Conservation (phyloP, 2,113 vertebrate species). For the Ursus arctos region DNA sequence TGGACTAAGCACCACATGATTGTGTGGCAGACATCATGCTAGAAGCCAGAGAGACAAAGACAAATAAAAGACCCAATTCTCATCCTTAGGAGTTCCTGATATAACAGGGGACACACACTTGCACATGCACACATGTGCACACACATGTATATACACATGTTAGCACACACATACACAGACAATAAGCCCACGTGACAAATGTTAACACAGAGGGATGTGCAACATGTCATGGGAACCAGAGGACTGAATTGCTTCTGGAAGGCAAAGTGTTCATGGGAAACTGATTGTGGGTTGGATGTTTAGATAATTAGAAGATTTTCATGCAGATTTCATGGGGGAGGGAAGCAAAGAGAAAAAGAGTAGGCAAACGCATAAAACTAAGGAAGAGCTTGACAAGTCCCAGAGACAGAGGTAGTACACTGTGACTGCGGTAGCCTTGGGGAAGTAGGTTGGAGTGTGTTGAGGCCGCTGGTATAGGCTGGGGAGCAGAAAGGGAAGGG, state of each 20-base stretch:
- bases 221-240: background rate
- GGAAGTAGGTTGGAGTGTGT: background rate
- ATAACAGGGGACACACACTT: background rate
- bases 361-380: background rate
- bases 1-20: background rate
- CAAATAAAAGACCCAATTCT: background rate
- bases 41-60: background rate
- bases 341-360: background rate
- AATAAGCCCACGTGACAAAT: background rate
- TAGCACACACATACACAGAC: background rate
- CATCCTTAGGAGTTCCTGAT: background rate
- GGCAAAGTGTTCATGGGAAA: background rate
- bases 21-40: background rate
- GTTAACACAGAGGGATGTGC: background rate
- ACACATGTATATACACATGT: background rate
- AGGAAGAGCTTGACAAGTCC: background rate
- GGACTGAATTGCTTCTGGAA: background rate
- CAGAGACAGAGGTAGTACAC: background rate
- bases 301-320: background rate
- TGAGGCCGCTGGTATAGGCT: background rate
- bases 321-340: background rate
- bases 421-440: background rate
- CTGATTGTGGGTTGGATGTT: background rate
- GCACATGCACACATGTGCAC: background rate
- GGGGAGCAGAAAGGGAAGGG: background rate